These are phyloP conservation scores for Lucifuga dentata DNA, from an alignment of 2,113 vertebrate species.

Conservation along the genomic window DNA sequence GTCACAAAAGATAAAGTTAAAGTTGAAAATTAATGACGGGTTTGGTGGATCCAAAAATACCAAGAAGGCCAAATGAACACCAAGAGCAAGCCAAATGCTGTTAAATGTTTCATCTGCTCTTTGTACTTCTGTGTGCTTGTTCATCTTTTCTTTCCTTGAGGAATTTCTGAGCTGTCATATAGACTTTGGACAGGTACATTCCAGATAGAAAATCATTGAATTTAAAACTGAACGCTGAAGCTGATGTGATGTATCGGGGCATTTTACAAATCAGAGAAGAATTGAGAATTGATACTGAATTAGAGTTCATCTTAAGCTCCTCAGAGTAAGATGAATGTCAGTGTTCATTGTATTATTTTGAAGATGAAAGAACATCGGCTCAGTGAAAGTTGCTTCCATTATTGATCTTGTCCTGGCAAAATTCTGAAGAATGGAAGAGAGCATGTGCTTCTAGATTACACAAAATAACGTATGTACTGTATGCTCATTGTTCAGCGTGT, in stretches of 20 bases:
- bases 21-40: neutral
- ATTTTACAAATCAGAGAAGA: too few species aligned
- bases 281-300: too few species aligned
- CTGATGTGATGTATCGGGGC: too few species aligned
- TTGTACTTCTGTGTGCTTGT: too few species aligned
- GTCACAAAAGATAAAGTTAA: neutral
- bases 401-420: neutral
- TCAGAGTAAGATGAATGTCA: neutral
- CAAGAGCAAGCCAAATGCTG: neutral
- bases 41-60: neutral
- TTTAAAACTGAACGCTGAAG: too few species aligned
- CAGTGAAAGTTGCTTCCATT: neutral
- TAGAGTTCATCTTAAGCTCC: neutral
- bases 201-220: slow-evolving; percentile 9
- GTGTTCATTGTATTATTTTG: neutral
- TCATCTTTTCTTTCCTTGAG: neutral
- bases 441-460: too few species aligned
- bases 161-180: neutral
- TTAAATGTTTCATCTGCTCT: slow-evolving; percentile 5
- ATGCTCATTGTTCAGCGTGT: neutral
- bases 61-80: slow-evolving; percentile 1
- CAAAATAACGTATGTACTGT: neutral
- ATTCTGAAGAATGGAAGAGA: neutral
- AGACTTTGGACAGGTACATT: slow-evolving; percentile 3
- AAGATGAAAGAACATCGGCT: neutral